Evolutionary conservation across 2,797 vertebrate species (phyloP), one percentile per base, ranked within the genome.

Genomic region (Megaceryle alcyon): DNA sequence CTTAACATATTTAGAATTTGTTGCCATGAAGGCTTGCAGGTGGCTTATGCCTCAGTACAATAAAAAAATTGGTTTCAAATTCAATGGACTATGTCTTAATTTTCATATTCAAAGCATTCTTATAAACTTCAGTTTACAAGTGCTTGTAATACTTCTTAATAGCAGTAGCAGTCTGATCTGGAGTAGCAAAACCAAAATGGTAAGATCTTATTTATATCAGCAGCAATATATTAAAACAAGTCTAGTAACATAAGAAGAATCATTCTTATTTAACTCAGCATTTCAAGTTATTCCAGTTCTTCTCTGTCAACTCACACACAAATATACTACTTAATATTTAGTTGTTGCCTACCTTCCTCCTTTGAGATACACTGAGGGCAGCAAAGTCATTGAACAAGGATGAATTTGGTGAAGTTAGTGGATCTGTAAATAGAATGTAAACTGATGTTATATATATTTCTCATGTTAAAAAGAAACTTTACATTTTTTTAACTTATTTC

Each of bases 331-430:
- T 73, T 92, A 72, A 92, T 68, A 72, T 82, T 89, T 94, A 86
- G 71, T 44, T 63, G 76, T 76, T 79, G 89, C 98, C 97, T 98
- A 99, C 99, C 99, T 99, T 99, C 98, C 99, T 99, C 97, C 99
- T 99, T 97, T 99, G 99, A 94, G 99, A 99, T 97, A 99, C 98
- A 76, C 98, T 99, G 97, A 99, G 99, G 98, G 99, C 99, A 98
- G 99, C 98, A 98, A 99, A 99, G 97, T 99, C 99, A 98, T 99
- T 99, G 98, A 99, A 99, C 96, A 99, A 98, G 88, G 99, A 99
- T 88, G 99, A 99, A 96, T 99, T 99, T 88, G 99, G 98, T 92
- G 99, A 99, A 98, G 98, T 99, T 96, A 99, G 98, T 96, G 99
- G 98, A 99, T 99, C 99, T 99, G 96, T 60, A 98, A 97, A 86